These are phyloP conservation scores for Sinella curviseta DNA, from an alignment of 1,140 invertebrate genomes.

Conservation along the genomic window DNA sequence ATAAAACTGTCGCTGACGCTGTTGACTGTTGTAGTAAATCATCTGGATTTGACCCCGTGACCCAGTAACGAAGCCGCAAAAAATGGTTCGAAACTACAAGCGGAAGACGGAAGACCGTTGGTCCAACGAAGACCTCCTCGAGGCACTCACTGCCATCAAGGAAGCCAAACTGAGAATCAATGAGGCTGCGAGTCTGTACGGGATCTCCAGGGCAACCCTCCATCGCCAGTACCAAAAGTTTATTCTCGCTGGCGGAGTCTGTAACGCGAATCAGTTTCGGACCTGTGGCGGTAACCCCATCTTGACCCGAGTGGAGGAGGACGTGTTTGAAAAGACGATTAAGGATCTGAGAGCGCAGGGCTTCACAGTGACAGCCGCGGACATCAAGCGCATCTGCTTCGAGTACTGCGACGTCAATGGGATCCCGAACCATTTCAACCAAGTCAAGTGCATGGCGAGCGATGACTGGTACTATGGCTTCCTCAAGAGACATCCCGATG, in stretches of 20 bases:
- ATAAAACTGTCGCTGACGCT: no score
- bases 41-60: no score
- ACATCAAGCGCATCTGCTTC: conserved; percentile 48
- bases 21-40: no score
- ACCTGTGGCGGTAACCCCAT: conserved; percentile 48
- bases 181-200: conserved; percentile 45
- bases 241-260: conserved; percentile 42
- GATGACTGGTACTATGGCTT: conserved; percentile 50
- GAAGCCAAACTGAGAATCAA: conserved; percentile 48
- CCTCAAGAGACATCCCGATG: conserved; percentile 46
- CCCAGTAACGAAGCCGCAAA: not conserved
- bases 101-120: conserved; percentile 48
- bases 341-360: conserved; percentile 46
- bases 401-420: conserved; percentile 49
- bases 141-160: conserved; percentile 45
- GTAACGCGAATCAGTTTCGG: conserved; percentile 46
- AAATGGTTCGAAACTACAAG: conserved; percentile 49
- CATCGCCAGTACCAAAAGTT: conserved; percentile 48
- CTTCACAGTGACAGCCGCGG: conserved; percentile 43
- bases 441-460: conserved; percentile 47
- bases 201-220: conserved; percentile 47
- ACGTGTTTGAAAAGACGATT: conserved; percentile 49
- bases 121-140: conserved; percentile 47
- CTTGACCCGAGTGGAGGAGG: conserved; percentile 45
- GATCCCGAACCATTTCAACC: conserved; percentile 48